Evolutionary conservation across 2,113 vertebrate species (phyloP), one percentile per base, ranked within the genome.

Genomic region (Odontesthes bonariensis): DNA sequence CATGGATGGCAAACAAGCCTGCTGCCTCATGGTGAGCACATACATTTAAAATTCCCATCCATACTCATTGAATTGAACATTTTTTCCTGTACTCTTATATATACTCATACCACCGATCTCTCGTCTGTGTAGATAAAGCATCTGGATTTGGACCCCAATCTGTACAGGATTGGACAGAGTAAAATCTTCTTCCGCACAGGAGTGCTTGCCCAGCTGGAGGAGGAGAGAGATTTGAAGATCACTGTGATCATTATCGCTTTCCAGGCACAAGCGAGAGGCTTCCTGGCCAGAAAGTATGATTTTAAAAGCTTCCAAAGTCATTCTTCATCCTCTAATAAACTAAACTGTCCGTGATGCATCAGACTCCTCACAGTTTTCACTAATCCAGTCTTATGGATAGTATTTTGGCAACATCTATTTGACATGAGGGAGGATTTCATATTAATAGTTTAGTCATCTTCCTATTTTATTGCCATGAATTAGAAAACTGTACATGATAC

Each of bases 1-100:
- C 91, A 99, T 99, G 98, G 98, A 99, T 53, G 98, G 98, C 27
- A 99, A 99, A 69, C 98, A 99, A 87, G 97, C 98, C 74, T 98
- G 97, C 89, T 96, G 96, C 64, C 87, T 98, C 61, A 99, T 99
- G 97, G 98, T 99, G 81, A 95, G 92, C 47, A 53, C 20, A 42
- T 8, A 7, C 2, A 3, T 38, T 56, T 11, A 53, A 22, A 53
- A 44, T 38, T 19, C 5, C 1, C 3, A 2, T 59, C 7, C 0
- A 0, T 17, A 27, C 8, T 46, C 55, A 16, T 46, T 38, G n/a
- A 56, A 44, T 16, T 10, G 0, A 47, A 49, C 27, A 61, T 17
- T 5, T 8, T 22, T 12, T 38, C 5, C 35, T 35, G 12, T 20
- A 44, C 19, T 44, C 3, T 17, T 6, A 49, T 2, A 3, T 31